Conservation (phyloP, 2,113 vertebrate genomes). For the Sinocyclocheilus rhinocerous region DNA sequence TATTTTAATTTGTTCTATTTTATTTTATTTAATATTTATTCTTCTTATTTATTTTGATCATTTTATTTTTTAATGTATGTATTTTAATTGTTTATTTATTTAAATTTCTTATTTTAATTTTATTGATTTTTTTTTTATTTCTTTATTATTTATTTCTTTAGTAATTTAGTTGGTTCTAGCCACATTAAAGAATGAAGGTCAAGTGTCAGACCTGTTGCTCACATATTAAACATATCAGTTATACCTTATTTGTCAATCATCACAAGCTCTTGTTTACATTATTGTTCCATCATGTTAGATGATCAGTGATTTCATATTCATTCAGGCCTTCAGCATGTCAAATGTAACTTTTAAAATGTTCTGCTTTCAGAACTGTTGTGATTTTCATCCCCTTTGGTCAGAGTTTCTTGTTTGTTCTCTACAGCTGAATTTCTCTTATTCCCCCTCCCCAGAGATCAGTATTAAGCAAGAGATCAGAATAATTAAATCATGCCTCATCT, state of each 20-base stretch:
- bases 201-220: background rate
- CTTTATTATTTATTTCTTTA: background rate
- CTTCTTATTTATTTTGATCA: background rate
- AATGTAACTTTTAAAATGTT: background rate
- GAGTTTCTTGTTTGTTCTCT: background rate
- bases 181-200: background rate
- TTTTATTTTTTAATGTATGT: background rate
- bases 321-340: background rate
- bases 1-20: background rate
- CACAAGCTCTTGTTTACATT: background rate
- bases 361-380: background rate
- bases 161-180: background rate
- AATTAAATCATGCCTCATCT: constrained; percentile 19
- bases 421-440: background rate
- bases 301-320: background rate
- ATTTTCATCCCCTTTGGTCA: background rate
- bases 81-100: background rate
- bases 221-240: background rate
- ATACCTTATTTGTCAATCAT: background rate
- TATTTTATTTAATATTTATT: too few relatives aligned
- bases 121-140: background rate
- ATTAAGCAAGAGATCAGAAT: constrained; percentile 20
- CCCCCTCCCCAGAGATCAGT: constrained; percentile 9
- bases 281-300: background rate
- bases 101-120: background rate